Percentiles rank a stretch among this genome's conserved stretches.
Evolutionary conservation across 2,113 vertebrate genomes (phyloP).

Genomic region (Gymnarchus niloticus): DNA sequence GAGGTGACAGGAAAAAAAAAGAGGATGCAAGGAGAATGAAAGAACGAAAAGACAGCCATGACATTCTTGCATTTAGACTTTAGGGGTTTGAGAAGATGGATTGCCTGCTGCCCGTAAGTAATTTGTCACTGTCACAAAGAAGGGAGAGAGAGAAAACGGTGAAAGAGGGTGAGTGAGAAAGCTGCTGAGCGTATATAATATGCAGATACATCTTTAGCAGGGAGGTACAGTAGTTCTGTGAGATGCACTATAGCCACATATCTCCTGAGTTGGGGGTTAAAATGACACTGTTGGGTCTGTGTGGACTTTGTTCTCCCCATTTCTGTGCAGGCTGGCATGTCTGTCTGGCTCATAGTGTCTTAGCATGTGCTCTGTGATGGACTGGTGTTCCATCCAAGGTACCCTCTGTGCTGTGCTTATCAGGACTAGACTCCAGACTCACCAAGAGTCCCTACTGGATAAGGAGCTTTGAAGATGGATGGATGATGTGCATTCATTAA

Average conservation of each 20-base stretch:
- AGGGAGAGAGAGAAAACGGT: conserved; percentile 9
- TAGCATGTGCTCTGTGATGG: neutral
- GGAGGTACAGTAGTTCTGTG: neutral
- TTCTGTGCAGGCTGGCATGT: neutral
- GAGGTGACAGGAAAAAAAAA: conserved; percentile 36
- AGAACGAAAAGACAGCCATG: conserved; percentile 25
- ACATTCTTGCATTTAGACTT: conserved; percentile 47
- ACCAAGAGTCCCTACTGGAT: neutral
- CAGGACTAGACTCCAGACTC: neutral
- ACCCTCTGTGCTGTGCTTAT: neutral
- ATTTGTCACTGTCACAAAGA: conserved; percentile 61
- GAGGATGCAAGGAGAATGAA: conserved; percentile 32
- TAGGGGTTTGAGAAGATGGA: conserved; percentile 59
- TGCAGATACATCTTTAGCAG: neutral
- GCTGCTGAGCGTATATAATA: neutral
- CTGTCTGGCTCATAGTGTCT: neutral
- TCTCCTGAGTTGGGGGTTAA: neutral
- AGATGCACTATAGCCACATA: neutral
- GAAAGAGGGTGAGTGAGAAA: neutral
- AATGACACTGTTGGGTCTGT: neutral
- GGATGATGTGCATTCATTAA: neutral
- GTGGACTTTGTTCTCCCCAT: neutral
- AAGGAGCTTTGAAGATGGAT: neutral
- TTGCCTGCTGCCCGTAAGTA: conserved; percentile 48
- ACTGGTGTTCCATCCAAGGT: neutral